A percentile compares a stretch with the other conserved stretches of the same genome.
These are phyloP conservation scores for Geopemphigus sp. DNA, from an alignment of 1,140 invertebrate genomes.

Conservation along the genomic window DNA sequence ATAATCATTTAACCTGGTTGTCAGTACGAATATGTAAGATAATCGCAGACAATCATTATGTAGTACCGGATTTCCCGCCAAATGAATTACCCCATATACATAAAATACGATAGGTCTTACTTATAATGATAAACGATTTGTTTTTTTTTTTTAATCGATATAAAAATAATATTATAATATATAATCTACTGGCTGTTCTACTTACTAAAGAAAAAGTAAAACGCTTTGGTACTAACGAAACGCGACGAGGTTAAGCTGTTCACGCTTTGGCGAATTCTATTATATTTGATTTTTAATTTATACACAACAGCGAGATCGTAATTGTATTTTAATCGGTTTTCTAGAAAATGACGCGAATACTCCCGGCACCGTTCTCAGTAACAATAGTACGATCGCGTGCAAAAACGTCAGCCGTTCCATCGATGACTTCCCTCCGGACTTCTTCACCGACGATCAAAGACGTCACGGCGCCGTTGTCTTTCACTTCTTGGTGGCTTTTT, in stretches of 20 bases:
- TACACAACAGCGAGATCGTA: background rate
- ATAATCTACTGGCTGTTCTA: no score
- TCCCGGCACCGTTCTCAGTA: background rate
- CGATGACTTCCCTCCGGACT: slow-evolving; percentile 60
- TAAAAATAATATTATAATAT: no score
- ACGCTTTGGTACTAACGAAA: background rate
- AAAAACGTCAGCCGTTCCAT: slow-evolving; percentile 34
- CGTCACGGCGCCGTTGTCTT: slow-evolving; percentile 68
- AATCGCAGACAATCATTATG: background rate
- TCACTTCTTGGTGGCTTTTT: slow-evolving; percentile 73
- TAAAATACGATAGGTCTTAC: no score
- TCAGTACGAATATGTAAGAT: background rate
- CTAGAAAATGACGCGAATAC: background rate
- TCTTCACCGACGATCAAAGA: slow-evolving; percentile 64
- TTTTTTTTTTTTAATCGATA: no score
- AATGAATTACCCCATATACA: background rate
- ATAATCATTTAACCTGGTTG: slow-evolving; percentile 2
- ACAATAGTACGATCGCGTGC: background rate
- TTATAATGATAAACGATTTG: no score
- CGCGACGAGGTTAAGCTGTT: background rate
- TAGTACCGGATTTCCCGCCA: background rate
- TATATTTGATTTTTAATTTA: no score
- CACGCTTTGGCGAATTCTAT: background rate
- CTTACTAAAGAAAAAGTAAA: background rate
- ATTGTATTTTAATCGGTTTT: background rate